These are phyloP conservation scores for Sepiola atlantica DNA, from an alignment of 2,888 invertebrate species.

Conservation along the genomic window DNA sequence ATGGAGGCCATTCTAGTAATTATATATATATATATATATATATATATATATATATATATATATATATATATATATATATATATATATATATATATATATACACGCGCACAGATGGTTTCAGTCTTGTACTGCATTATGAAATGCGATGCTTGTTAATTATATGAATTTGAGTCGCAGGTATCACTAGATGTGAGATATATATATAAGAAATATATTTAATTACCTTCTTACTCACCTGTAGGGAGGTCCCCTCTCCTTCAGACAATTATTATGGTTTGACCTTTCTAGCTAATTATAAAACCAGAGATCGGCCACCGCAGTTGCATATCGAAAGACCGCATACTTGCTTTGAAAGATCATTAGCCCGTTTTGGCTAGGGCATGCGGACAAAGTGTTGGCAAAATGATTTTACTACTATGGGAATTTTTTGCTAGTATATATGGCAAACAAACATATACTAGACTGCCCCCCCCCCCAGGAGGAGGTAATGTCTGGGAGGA, in stretches of 20 bases:
- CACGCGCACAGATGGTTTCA: neutral
- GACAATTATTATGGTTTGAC: neutral
- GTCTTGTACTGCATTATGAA: neutral
- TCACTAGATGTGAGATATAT: neutral
- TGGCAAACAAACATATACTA: no score
- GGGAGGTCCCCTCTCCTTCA: neutral
- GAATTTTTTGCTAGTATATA: neutral
- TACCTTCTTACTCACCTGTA: neutral
- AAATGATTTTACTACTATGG: neutral
- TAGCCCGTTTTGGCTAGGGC: neutral
- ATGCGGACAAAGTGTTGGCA: neutral
- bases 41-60: no score
- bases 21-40: no score
- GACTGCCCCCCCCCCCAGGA: no score
- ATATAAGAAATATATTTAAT: neutral
- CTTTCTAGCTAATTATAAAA: neutral
- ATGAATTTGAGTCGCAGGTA: neutral
- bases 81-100: neutral
- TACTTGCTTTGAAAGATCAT: neutral
- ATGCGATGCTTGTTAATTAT: neutral
- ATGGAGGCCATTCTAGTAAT: no score
- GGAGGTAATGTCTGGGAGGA: no score
- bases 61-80: no score
- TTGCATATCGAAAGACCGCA: no score
- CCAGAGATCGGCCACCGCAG: neutral